Conservation (phyloP, 2,113 vertebrate species). For the Vidua macroura region DNA sequence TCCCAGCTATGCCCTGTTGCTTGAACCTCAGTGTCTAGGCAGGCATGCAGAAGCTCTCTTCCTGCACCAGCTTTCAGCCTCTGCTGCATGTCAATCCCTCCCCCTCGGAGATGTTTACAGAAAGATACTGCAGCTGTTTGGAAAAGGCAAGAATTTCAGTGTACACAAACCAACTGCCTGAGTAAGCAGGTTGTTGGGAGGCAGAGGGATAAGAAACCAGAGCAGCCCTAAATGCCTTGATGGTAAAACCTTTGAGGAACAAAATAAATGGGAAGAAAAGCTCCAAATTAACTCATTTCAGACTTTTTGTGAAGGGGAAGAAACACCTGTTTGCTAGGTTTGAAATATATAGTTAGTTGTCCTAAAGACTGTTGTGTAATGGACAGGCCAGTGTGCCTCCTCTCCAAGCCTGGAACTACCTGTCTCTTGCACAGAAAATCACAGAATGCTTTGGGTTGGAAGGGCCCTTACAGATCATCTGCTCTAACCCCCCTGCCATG, state of each 20-base stretch:
- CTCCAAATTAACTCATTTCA: background rate
- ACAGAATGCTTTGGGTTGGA: background rate
- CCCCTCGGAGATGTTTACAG: background rate
- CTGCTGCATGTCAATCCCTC: accelerated
- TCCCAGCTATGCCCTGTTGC: background rate
- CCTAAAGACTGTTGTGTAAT: background rate
- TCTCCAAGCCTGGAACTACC: background rate
- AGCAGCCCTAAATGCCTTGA: background rate
- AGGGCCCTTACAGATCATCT: background rate
- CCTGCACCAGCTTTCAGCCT: background rate
- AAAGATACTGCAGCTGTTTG: conserved; percentile 16
- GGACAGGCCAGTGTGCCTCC: background rate
- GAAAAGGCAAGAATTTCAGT: background rate
- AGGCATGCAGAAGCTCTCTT: background rate
- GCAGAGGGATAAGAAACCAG: background rate
- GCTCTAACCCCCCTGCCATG: background rate
- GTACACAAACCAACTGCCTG: background rate
- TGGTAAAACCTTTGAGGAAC: background rate
- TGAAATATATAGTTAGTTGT: background rate
- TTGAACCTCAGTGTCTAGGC: background rate
- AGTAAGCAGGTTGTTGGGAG: background rate
- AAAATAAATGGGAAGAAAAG: background rate
- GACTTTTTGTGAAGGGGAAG: background rate
- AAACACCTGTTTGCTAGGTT: background rate
- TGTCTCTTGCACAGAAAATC: background rate